A percentile compares a stretch with the other conserved stretches of the same genome.
These are phyloP conservation scores for Microcebus tavaratra DNA, from an alignment of 2,113 vertebrate genomes.

Conservation along the genomic window DNA sequence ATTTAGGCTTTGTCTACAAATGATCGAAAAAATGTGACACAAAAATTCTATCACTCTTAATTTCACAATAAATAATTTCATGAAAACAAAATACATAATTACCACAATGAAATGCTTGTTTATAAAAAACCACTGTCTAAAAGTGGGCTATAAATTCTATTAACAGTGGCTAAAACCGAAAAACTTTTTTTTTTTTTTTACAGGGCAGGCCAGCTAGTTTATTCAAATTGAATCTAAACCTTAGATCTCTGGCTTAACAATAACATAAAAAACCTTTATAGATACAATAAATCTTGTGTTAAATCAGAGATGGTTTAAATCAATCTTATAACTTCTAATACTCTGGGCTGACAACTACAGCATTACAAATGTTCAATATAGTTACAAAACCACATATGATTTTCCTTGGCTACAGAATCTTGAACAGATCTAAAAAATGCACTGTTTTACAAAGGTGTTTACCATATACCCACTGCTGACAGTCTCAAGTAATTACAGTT, in stretches of 20 bases:
- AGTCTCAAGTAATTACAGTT: slow-evolving; percentile 27
- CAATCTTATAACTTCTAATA: slow-evolving; percentile 45
- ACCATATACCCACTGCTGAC: not conserved
- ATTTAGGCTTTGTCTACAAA: not conserved
- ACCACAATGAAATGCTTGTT: not conserved
- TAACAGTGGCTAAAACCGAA: not conserved
- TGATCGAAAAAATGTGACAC: not conserved
- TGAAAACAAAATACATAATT: not conserved
- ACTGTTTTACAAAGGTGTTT: not conserved
- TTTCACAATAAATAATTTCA: not conserved
- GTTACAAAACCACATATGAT: slow-evolving; percentile 54
- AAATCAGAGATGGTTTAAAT: slow-evolving; percentile 50
- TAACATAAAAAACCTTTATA: slow-evolving; percentile 52
- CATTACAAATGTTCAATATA: slow-evolving; percentile 37
- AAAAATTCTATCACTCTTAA: not conserved
- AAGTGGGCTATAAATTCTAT: not conserved
- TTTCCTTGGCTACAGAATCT: slow-evolving; percentile 54
- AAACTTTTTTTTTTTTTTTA: not conserved
- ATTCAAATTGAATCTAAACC: slow-evolving; percentile 65
- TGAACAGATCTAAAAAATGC: slow-evolving; percentile 35
- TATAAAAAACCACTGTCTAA: not conserved
- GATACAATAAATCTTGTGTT: slow-evolving; percentile 52
- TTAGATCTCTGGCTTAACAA: slow-evolving; percentile 60
- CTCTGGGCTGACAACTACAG: slow-evolving; percentile 50
- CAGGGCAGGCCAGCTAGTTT: slow-evolving; percentile 61